Base-by-base conservation (phyloP, 2,113 vertebrate genomes). In the Syngnathus scovelli region DNA sequence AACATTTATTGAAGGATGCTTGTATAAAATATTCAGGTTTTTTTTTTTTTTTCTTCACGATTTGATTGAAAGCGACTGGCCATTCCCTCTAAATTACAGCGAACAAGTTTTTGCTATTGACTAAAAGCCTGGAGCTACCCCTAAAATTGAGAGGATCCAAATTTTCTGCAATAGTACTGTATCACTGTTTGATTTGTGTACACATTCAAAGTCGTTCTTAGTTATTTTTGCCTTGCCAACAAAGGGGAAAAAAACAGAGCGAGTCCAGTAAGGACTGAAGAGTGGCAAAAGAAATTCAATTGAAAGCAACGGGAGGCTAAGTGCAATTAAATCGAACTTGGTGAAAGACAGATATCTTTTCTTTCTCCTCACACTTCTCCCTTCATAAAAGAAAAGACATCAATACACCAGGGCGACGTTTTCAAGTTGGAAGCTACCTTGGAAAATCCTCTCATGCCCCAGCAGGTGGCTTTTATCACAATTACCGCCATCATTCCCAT, bases 381-480 rank as follows among this genome's bases (percentile, higher is more conserved):
- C 19, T 27, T 68, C 61, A 44, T 52, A 33, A 64, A 36, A 66
- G 67, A 62, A 21, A 54, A 66, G 66, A 59, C 69, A 61, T 71
- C 58, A 61, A 70, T 51, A 69, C 21, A 5, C 5, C 68, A 69
- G 52, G 33, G 74, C 73, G 69, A 72, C 36, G 69, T 38, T 38
- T 72, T 16, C 38, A 66, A 67, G 68, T 54, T 61, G 7, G 49
- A 70, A 48, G 54, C 55, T 51, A 68, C 76, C 64, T 74, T 43
- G 37, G 56, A 76, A 76, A 82, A 48, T 48, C 46, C 46, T 19
- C 46, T 49, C 70, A 61, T 6, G 18, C 48, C 65, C 6, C 68
- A 72, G 75, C 27, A 5, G 66, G 67, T 7, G 7, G 46, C 72
- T 81, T 70, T 72, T 58, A 77, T 75, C 64, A 68, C 67, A 66